These are phyloP conservation scores for Reticulitermes speratus DNA, from an alignment of 1,140 invertebrate genomes.

Conservation along the genomic window DNA sequence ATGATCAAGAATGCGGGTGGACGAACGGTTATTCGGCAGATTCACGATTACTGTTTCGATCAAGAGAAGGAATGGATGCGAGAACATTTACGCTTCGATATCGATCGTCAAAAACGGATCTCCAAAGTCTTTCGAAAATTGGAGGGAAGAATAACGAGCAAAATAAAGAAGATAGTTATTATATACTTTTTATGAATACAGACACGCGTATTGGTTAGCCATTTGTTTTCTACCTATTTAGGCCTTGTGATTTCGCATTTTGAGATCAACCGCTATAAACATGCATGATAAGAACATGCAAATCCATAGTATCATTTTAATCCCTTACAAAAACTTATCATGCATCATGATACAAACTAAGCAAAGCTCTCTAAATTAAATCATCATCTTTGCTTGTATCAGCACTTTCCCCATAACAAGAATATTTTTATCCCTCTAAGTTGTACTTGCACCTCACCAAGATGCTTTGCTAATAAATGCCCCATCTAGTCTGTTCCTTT, in stretches of 20 bases:
- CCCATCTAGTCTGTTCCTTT: neutral
- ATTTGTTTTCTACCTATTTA: constrained; percentile 32
- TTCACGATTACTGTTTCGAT: constrained; percentile 31
- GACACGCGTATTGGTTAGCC: constrained; percentile 24
- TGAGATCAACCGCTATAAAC: constrained; percentile 35
- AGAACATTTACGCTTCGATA: constrained; percentile 35
- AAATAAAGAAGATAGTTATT: constrained; percentile 26
- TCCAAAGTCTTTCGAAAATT: constrained; percentile 28
- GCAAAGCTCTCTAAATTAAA: constrained; percentile 33
- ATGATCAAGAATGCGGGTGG: constrained; percentile 31
- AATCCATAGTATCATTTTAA: constrained; percentile 12
- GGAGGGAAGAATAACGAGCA: constrained; percentile 23
- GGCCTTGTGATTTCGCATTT: constrained; percentile 34
- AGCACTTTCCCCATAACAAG: constrained; percentile 27
- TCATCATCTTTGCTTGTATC: constrained; percentile 21
- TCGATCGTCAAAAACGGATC: constrained; percentile 29
- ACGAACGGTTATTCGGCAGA: constrained; percentile 33
- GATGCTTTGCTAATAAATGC: constrained; percentile 29
- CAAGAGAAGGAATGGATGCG: constrained; percentile 32
- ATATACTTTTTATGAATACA: constrained; percentile 12
- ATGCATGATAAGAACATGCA: constrained; percentile 28
- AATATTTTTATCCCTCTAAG: constrained; percentile 30
- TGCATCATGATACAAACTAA: constrained; percentile 28
- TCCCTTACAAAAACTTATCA: constrained; percentile 21
- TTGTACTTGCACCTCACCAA: constrained; percentile 30